A percentile compares a stretch with the other conserved stretches of the same genome.
These are phyloP conservation scores for Sicus ferrugineus DNA, from an alignment of 2,888 invertebrate species.

Conservation along the genomic window DNA sequence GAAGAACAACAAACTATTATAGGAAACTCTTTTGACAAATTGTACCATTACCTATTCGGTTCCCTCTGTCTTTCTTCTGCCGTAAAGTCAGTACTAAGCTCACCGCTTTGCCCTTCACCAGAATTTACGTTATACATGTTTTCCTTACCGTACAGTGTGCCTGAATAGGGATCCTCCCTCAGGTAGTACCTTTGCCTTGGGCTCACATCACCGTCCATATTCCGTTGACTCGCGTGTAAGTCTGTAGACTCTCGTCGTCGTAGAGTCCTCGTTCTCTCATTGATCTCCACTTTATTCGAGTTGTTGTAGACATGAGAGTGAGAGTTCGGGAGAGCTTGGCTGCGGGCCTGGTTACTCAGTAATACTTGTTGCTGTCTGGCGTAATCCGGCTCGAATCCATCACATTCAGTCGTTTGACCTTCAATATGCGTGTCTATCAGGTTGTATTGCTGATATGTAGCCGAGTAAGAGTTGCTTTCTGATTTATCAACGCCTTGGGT, in stretches of 20 bases:
- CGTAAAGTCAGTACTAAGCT: conserved; percentile 42
- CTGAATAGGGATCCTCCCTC: conserved; percentile 86
- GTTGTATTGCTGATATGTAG: conserved; percentile 65
- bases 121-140: conserved; percentile 74
- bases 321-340: conserved; percentile 43
- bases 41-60: conserved; percentile 17
- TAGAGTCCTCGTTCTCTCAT: conserved; percentile 20
- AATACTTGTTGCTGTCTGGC: conserved; percentile 35
- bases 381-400: conserved; percentile 45
- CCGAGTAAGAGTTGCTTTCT: conserved; percentile 47
- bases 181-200: conserved; percentile 83
- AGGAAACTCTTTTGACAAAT: not conserved
- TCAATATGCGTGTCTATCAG: conserved; percentile 65
- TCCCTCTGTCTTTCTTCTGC: conserved; percentile 27
- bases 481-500: conserved; percentile 49
- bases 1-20: conserved; percentile 32
- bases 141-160: conserved; percentile 83
- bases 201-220: conserved; percentile 59
- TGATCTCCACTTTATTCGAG: conserved; percentile 35
- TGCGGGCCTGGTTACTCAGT: not conserved
- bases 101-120: conserved; percentile 45
- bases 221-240: conserved; percentile 45
- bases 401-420: conserved; percentile 46
- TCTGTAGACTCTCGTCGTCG: conserved; percentile 39
- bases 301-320: conserved; percentile 46